These are phyloP conservation scores for Lophura nycthemera DNA, from an alignment of 2,113 vertebrate genomes.

Conservation along the genomic window DNA sequence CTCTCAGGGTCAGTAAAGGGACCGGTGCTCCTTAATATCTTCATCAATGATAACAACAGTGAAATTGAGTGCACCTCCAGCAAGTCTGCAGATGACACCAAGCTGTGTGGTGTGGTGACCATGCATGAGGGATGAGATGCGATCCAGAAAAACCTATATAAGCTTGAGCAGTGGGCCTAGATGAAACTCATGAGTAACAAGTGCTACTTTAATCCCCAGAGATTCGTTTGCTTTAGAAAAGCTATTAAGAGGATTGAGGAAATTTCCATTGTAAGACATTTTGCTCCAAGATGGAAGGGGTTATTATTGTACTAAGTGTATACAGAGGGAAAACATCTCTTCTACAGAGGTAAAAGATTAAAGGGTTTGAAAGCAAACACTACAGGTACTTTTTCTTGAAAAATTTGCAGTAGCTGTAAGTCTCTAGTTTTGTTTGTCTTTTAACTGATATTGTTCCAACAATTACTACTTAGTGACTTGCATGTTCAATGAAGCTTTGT, in stretches of 20 bases:
- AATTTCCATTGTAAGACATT: not conserved
- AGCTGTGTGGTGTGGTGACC: too few relatives aligned
- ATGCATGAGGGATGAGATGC: too few relatives aligned
- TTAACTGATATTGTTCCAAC: not conserved
- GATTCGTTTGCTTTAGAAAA: not conserved
- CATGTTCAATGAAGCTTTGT: not conserved
- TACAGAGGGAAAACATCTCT: not conserved
- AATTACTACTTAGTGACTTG: not conserved
- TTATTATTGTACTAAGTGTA: not conserved
- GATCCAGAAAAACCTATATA: too few relatives aligned
- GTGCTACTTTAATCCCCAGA: not conserved
- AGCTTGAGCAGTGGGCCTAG: too few relatives aligned
- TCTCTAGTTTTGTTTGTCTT: not conserved
- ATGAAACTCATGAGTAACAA: not conserved
- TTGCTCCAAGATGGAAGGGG: not conserved
- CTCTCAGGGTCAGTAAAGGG: too few relatives aligned
- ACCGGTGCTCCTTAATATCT: too few relatives aligned
- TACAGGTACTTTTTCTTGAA: not conserved
- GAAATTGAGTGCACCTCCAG: too few relatives aligned
- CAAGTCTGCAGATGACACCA: too few relatives aligned
- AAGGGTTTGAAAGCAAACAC: not conserved
- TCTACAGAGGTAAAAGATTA: not conserved
- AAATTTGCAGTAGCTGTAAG: not conserved
- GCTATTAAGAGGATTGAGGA: not conserved
- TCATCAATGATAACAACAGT: too few relatives aligned